Percentiles rank a stretch among this genome's conserved stretches.
These are phyloP conservation scores for Pelecanus crispus DNA, from an alignment of 2,113 vertebrate species.

Conservation along the genomic window DNA sequence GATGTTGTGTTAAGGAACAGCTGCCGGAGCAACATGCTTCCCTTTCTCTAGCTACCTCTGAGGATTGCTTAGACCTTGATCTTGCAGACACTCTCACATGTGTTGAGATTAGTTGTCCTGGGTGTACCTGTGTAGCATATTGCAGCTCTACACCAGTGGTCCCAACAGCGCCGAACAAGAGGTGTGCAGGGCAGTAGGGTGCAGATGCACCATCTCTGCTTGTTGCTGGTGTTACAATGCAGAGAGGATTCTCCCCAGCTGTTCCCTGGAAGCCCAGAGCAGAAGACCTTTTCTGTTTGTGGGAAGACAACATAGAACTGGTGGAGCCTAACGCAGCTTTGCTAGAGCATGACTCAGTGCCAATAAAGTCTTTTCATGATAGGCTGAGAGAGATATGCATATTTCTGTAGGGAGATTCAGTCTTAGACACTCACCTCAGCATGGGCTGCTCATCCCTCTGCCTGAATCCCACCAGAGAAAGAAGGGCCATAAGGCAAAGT, in stretches of 20 bases:
- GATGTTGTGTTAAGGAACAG: background rate
- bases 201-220: background rate
- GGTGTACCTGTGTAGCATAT: no score
- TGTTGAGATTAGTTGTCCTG: background rate
- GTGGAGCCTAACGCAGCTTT: background rate
- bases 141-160: background rate
- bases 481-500: background rate
- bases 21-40: background rate
- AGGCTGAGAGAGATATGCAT: background rate
- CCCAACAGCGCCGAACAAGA: background rate
- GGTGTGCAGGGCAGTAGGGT: background rate
- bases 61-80: background rate
- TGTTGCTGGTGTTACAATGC: background rate
- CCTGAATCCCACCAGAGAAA: background rate
- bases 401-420: background rate
- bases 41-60: background rate
- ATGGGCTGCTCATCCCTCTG: background rate
- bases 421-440: background rate
- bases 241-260: background rate
- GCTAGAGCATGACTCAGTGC: background rate
- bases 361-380: background rate
- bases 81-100: background rate
- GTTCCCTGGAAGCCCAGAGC: background rate
- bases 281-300: background rate
- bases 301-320: background rate